phyloP scores from a whole-genome alignment of 2,113 vertebrate species.

The Fregetta grallaria region DNA sequence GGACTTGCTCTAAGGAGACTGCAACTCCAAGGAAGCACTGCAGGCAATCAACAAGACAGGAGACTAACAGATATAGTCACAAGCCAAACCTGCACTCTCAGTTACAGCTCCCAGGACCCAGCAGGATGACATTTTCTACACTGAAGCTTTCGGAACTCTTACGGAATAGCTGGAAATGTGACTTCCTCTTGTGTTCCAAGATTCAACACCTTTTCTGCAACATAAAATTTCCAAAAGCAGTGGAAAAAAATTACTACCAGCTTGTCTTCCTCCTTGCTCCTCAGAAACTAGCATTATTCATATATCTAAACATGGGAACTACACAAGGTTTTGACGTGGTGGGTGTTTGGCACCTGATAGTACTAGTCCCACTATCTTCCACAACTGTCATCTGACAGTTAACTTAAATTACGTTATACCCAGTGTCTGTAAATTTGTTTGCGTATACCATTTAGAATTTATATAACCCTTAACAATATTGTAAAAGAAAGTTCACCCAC shows the following conservation, averaged over 20 bases:
- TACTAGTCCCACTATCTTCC: background rate
- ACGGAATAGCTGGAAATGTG: background rate
- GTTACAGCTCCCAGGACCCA: background rate
- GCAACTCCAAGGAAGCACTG: background rate
- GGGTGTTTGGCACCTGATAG: background rate
- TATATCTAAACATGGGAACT: background rate
- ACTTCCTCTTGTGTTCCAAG: background rate
- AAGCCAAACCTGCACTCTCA: background rate
- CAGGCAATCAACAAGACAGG: background rate
- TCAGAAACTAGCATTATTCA: background rate
- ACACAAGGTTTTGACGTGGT: background rate
- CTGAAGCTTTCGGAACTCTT: background rate
- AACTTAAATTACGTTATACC: background rate
- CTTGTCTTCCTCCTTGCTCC: background rate
- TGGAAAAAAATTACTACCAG: background rate
- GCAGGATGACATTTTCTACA: background rate
- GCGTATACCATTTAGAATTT: background rate
- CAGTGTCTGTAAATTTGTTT: background rate
- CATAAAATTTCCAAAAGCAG: background rate
- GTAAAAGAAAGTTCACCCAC: constrained; percentile 1
- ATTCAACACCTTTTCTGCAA: background rate
- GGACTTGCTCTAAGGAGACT: background rate
- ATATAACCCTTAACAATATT: background rate
- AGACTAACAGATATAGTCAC: background rate
- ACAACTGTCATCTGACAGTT: background rate